Base-by-base conservation (phyloP, 2,888 invertebrate genomes). In the Zaprionus bogoriensis region DNA sequence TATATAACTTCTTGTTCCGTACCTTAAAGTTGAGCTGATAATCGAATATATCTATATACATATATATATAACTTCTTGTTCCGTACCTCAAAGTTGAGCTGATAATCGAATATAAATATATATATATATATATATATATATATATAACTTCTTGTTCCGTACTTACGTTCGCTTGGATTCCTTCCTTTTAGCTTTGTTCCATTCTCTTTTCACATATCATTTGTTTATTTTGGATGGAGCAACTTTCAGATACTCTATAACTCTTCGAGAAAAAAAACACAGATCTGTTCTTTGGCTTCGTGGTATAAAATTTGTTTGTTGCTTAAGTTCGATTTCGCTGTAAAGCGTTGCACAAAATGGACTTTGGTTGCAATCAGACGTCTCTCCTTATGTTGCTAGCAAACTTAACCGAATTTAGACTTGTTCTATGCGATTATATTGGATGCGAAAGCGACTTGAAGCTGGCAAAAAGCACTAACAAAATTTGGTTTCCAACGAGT, bases 301-400 rank as follows among this genome's bases (percentile, higher is more conserved):
- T 47, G 7, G 10, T 48, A 30, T 67, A 52, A 38, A n/a, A 48
- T 41, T 28, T 50, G 28, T 25, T 58, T 46, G 10, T 27, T 44
- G n/a, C 14, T 10, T 28, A 42, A 27, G 9, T 27, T 47, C 28
- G 14, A 36, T 46, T 39, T 12, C 32, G 61, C 45, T 46, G 19
- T 60, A 59, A 72, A 73, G 67, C 65, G 58, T 66, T 63, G 59
- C 75, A 72, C 60, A 74, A 77, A 71, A 74, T 68, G 67, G 67
- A 73, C 74, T 55, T 54, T 51, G 23, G 52, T 45, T 54, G 36
- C 50, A 45, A 30, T 68, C 53, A 68, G 63, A 57, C 67, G 58
- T 54, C 5, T 23, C n/a, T n/a, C n/a, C n/a, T 42, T 58, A 22
- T 60, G 23, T 38, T 63, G n/a, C n/a, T 65, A 19, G 53, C 55